Evolutionary conservation across 2,113 vertebrate genomes (phyloP).

Genomic region (Myrmophylax atrothorax): DNA sequence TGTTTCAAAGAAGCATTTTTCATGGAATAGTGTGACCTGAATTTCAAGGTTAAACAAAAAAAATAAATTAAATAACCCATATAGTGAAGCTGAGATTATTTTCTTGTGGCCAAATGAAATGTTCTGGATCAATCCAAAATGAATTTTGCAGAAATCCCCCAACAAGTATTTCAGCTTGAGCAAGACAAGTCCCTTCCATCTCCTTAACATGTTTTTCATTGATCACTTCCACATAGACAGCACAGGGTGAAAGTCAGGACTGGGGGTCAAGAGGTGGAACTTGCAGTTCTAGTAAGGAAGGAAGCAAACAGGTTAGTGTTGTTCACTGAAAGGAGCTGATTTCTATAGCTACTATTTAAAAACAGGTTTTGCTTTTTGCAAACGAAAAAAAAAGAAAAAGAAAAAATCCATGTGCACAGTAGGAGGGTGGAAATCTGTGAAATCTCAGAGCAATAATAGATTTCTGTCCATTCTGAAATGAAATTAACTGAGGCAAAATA

Average conservation of each 20-base stretch:
- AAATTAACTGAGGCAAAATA: conserved; percentile 11
- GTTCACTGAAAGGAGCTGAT: background rate
- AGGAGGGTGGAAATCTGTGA: background rate
- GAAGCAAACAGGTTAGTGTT: background rate
- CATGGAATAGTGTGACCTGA: background rate
- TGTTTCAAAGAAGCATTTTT: background rate
- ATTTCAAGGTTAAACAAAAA: conserved; percentile 39
- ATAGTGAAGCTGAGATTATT: background rate
- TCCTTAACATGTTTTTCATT: conserved; percentile 52
- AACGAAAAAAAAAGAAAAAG: background rate
- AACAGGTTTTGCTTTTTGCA: background rate
- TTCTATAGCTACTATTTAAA: background rate
- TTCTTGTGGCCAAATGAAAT: conserved; percentile 43
- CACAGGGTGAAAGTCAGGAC: background rate
- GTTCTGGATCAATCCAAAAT: conserved; percentile 54
- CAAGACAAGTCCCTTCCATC: conserved; percentile 48
- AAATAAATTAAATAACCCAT: background rate
- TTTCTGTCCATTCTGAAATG: background rate
- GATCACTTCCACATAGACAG: background rate
- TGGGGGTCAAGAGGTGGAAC: background rate
- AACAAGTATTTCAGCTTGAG: conserved; percentile 27
- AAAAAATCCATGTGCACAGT: background rate
- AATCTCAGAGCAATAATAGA: background rate
- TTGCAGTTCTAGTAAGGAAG: background rate
- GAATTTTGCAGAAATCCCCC: conserved; percentile 21